Evolutionary conservation across 2,797 vertebrate species (phyloP).

Genomic region (Podargus strigoides): DNA sequence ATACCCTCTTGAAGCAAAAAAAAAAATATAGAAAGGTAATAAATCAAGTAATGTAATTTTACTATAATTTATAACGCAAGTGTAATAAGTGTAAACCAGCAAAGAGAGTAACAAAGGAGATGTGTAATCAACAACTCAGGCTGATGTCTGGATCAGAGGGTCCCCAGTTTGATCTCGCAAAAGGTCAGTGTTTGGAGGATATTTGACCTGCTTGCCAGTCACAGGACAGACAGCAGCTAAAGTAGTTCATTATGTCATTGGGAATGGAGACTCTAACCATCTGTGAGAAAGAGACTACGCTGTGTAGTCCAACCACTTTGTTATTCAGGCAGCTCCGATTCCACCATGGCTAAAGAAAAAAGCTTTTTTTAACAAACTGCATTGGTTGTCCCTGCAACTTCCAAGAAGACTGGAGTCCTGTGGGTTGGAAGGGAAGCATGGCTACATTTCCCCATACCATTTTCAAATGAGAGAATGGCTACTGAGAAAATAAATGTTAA

Average conservation of each 20-base stretch:
- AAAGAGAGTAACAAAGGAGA: neutral
- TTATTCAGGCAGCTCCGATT: neutral
- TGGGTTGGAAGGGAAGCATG: neutral
- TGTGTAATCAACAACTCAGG: neutral
- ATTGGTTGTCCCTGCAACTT: neutral
- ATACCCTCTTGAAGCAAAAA: neutral
- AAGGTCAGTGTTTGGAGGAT: neutral
- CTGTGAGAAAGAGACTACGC: neutral
- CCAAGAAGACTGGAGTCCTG: neutral
- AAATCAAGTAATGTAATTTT: neutral
- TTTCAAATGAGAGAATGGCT: neutral
- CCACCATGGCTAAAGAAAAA: neutral
- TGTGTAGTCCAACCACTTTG: neutral
- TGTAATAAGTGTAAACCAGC: neutral
- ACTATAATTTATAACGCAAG: neutral
- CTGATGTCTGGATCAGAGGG: neutral
- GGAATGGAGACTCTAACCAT: neutral
- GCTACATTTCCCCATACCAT: neutral
- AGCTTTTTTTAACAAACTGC: neutral
- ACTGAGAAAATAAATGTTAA: neutral
- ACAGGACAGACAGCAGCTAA: neutral
- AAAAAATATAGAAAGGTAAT: neutral
- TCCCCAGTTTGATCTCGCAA: neutral
- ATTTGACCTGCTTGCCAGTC: neutral
- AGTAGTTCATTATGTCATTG: neutral